Base-by-base conservation (phyloP, 2,888 invertebrate genomes). In the Netelia virgata region DNA sequence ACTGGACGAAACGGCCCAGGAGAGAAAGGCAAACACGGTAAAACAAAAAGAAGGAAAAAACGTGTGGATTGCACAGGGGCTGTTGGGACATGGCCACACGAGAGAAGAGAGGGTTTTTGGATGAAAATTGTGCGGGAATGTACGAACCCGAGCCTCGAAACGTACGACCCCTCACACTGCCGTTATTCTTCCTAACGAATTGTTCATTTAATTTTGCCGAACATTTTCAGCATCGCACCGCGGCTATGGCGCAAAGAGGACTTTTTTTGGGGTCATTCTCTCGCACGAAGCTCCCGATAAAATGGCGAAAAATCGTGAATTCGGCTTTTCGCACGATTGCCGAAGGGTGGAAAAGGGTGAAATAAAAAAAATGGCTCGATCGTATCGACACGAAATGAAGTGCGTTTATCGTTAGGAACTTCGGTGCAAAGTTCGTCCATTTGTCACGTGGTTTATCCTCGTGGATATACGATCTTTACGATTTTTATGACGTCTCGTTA, bases 141-240 rank as follows among this genome's bases (percentile, higher is more conserved):
- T 55, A 55, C 61, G 57, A 57, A 16, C 28, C 59, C 28, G 59
- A 43, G 61, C 47, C 36, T n/a, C 23, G 55, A 64, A 77, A 66
- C 61, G 69, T 50, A 20, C 18, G 23, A 28, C 47, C 43, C 28
- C 69, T 77, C 68, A 43, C 68, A 47, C 59, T 64, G 50, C 84
- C 87, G 87, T 88, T 88, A 86, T 87, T 88, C 83, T 83, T 87
- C 88, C 89, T 87, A 87, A 90, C 91, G 90, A 90, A 91, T 91
- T 88, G 90, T 91, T 91, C 91, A 88, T 91, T 91, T 91, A 90
- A 91, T 91, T 91, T 90, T 88, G 86, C 87, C 87, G 89, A 89
- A 91, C 91, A 90, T 91, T 90, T 90, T 87, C 88, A 88, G 83
- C 83, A 8, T 6, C 36, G 36, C 36, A 36, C 0, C 36, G 36